Evolutionary conservation across 53 echinoderm and acorn worm species (phyloP).

Genomic region (Henricia sp.): DNA sequence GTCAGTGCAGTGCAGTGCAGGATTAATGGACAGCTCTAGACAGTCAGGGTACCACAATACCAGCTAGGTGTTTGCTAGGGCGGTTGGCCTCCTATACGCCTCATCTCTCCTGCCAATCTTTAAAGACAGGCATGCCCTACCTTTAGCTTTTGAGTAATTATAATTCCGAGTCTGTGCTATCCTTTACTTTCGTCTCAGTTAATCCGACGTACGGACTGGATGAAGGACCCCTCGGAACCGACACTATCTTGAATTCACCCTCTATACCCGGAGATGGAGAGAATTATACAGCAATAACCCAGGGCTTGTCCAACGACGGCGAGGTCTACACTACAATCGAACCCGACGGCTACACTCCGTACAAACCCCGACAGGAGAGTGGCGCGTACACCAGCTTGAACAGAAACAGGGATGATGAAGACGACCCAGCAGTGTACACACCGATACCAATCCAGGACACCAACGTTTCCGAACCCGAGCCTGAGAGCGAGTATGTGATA

Average conservation of each 20-base stretch:
- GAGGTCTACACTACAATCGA: constrained; percentile 25
- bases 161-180: too few species aligned
- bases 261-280: too few species aligned
- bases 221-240: not conserved
- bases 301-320: too few species aligned
- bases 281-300: too few species aligned
- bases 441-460: not conserved
- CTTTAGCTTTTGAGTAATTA: too few species aligned
- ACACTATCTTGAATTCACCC: not conserved
- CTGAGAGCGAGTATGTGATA: constrained; percentile 1
- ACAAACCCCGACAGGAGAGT: not conserved
- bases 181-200: not conserved
- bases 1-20: too few species aligned
- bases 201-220: constrained; percentile 46
- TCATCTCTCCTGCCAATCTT: too few species aligned
- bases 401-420: constrained; percentile 5
- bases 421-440: constrained; percentile 5
- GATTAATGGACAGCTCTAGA: too few species aligned
- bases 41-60: too few species aligned
- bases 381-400: not conserved
- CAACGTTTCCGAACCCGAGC: not conserved
- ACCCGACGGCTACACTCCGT: constrained; percentile 26
- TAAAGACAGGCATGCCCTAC: too few species aligned
- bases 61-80: too few species aligned
- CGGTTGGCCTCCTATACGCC: too few species aligned